phyloP scores from a whole-genome alignment of 1,140 invertebrate species.

The Oppia nitens region DNA sequence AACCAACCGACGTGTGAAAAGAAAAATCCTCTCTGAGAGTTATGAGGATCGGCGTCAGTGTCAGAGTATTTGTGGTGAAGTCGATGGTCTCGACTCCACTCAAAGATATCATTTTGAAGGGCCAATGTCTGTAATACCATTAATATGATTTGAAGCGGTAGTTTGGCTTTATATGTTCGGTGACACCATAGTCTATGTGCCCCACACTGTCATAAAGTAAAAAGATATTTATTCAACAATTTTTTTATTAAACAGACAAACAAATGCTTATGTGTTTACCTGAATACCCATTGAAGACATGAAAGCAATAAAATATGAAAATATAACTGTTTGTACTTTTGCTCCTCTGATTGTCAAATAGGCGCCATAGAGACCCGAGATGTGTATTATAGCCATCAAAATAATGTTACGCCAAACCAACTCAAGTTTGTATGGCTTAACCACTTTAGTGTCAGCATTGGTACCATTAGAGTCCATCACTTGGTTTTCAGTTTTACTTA shows the following conservation, averaged over 20 bases:
- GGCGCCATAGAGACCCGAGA: not conserved
- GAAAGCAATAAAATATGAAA: not conserved
- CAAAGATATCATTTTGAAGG: conserved; percentile 66
- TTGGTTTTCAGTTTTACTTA: too few relatives aligned
- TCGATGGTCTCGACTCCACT: conserved; percentile 85
- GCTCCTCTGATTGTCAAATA: conserved; percentile 32
- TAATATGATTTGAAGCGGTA: conserved; percentile 59
- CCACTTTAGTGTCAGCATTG: not conserved
- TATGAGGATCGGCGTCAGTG: conserved; percentile 89
- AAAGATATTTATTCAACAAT: too few relatives aligned
- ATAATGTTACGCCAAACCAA: not conserved
- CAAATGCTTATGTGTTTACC: too few relatives aligned
- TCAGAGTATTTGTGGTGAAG: conserved; percentile 90
- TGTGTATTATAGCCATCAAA: not conserved
- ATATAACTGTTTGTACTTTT: not conserved
- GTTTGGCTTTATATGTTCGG: conserved; percentile 78
- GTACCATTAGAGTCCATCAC: too few relatives aligned
- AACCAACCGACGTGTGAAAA: conserved; percentile 79
- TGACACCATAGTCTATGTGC: conserved; percentile 37
- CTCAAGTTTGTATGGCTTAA: conserved; percentile 33
- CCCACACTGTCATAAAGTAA: too few relatives aligned
- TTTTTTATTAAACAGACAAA: too few relatives aligned
- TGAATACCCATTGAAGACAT: not conserved
- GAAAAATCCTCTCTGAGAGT: conserved; percentile 70
- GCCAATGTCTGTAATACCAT: conserved; percentile 35